phyloP scores from a whole-genome alignment of 2,797 vertebrate genomes.

The Scolopax bukidnonensis region DNA sequence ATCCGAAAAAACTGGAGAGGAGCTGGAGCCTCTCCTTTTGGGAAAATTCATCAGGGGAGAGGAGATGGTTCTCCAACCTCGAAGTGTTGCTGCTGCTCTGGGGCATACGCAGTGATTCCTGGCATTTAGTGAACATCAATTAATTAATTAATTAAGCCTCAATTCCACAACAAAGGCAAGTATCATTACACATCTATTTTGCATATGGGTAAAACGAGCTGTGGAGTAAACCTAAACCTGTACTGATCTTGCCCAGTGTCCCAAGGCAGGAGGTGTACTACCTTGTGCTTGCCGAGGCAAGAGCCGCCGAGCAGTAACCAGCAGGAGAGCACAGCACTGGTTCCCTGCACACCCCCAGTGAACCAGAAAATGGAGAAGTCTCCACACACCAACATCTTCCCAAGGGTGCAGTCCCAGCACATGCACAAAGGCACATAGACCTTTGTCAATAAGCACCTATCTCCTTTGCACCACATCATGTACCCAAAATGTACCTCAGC shows the following conservation, averaged over 20 bases:
- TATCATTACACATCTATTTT: slow-evolving; percentile 36
- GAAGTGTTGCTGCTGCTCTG: background rate
- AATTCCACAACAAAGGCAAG: slow-evolving; percentile 48
- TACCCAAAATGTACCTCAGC: rapidly evolving
- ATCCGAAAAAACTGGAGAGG: background rate
- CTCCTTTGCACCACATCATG: rapidly evolving
- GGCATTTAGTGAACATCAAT: slow-evolving; percentile 40
- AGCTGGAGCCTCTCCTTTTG: background rate
- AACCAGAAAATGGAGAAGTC: background rate
- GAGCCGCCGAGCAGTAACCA: rapidly evolving
- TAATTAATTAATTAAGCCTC: slow-evolving; percentile 61
- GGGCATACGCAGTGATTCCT: background rate
- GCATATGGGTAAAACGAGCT: background rate
- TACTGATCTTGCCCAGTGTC: background rate
- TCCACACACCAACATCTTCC: rapidly evolving
- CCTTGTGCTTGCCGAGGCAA: background rate
- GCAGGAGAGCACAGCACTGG: background rate
- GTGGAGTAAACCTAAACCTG: background rate
- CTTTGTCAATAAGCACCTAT: background rate
- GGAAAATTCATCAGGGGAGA: background rate
- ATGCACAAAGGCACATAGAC: background rate
- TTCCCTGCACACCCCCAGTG: rapidly evolving
- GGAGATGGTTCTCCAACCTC: background rate
- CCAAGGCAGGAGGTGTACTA: background rate
- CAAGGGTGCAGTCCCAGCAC: background rate